phyloP scores from a whole-genome alignment of 2,888 invertebrate species.

The Cantharis rustica region DNA sequence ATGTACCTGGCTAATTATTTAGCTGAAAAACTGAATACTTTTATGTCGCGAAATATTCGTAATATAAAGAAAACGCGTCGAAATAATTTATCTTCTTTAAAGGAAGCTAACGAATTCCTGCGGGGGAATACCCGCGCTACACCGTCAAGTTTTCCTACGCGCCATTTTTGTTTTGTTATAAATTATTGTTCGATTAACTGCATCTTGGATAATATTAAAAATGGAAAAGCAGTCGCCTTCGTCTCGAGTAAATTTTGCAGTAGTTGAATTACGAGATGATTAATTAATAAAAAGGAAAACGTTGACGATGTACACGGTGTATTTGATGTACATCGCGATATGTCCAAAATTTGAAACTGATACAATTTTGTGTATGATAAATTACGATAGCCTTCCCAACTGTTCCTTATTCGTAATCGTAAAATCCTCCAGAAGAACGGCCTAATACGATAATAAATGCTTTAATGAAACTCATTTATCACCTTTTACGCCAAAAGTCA shows the following conservation, averaged over 20 bases:
- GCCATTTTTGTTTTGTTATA: not conserved
- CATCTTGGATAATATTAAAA: not conserved
- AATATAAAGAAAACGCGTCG: not conserved
- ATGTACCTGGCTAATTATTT: too few species aligned
- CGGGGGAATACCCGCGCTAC: not conserved
- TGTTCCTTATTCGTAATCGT: slow-evolving; percentile 23
- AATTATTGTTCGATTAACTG: not conserved
- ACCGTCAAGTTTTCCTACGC: not conserved
- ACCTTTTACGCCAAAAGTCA: slow-evolving; percentile 27
- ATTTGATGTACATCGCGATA: not conserved
- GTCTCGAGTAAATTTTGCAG: not conserved
- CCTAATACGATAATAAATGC: slow-evolving; percentile 36
- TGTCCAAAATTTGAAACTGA: slow-evolving; percentile 17
- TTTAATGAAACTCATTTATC: slow-evolving; percentile 40
- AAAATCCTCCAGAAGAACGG: slow-evolving; percentile 17
- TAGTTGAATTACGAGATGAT: not conserved
- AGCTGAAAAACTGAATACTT: not conserved
- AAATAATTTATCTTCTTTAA: not conserved
- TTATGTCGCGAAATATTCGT: not conserved
- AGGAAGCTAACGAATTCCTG: not conserved
- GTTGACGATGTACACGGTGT: not conserved
- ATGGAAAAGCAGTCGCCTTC: not conserved
- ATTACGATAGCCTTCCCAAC: slow-evolving; percentile 27
- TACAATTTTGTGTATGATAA: slow-evolving; percentile 28
- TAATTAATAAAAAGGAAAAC: not conserved